Base-by-base conservation (phyloP, 2,113 vertebrate genomes). In the Panurus biarmicus region DNA sequence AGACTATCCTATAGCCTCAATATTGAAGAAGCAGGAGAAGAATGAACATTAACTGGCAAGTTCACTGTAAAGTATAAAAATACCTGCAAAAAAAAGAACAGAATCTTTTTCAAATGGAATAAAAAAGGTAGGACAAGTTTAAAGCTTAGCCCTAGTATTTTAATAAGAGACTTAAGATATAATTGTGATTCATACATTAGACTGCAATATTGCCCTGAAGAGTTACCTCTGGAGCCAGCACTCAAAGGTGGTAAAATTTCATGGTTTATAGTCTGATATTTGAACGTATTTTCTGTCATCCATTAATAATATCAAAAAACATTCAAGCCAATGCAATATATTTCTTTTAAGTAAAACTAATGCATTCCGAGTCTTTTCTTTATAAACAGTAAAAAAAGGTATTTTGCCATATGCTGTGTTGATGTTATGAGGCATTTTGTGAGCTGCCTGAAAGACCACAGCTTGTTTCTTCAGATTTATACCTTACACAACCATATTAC, bases 31-130 rank as follows among this genome's bases (percentile, higher is more conserved):
- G 75, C 64, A 88, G 57, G 45, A 87, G 45, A 83, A 93, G 48
- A 93, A 84, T 56, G 57, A 93, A 71, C 82, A 67, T 74, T 90
- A 86, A 93, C 79, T 93, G 93, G 85, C 48, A 94, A 93, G 53
- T 84, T 84, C 72, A 84, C 22, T 22, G 24, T 28, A 73, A 93
- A 74, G 51, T 38, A 79, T 58, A 92, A 94, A 89, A 94, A 91
- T 92, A 95, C 22, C n/a, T 65, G 53, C 21, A 75, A 74, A 89
- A 64, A 84, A 72, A 36, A 14, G 21, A 67, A 56, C n/a, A 60
- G 60, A 94, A 67, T 58, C 9, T 70, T 70, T 91, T 77, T 95
- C 4, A 22, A 90, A 82, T 48, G 33, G 74, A 84, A 89, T 56
- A 64, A 73, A 79, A 93, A 80, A 9, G 26, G 28, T 28, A 88